Conservation (phyloP, 2,113 vertebrate genomes). For the Sminthopsis crassicaudata region DNA sequence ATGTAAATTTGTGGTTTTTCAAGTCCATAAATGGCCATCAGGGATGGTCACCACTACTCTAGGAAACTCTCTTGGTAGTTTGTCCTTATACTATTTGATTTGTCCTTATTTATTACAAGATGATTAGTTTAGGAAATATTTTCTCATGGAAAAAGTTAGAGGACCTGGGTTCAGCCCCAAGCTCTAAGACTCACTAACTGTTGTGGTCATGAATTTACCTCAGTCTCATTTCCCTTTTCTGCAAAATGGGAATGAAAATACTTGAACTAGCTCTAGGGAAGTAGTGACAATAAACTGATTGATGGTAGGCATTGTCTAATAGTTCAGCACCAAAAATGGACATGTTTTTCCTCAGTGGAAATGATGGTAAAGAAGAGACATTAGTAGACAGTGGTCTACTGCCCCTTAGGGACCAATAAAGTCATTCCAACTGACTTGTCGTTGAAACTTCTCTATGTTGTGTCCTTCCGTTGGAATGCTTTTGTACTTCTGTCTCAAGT, state of each 20-base stretch:
- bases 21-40: background rate
- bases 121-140: background rate
- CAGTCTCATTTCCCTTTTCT: background rate
- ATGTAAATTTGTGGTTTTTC: background rate
- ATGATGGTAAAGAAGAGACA: background rate
- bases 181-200: background rate
- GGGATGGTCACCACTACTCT: background rate
- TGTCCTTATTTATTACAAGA: background rate
- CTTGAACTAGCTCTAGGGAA: background rate
- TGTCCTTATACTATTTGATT: background rate
- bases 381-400: background rate
- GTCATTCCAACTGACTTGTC: background rate
- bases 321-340: background rate
- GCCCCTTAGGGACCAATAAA: background rate
- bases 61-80: background rate
- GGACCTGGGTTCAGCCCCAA: background rate
- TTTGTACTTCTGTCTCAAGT: background rate
- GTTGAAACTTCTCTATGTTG: background rate
- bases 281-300: background rate
- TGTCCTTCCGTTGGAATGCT: background rate
- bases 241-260: background rate
- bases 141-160: background rate
- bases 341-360: background rate
- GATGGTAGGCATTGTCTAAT: background rate
- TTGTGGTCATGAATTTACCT: background rate